A percentile compares a stretch with the other conserved stretches of the same genome.
These are phyloP conservation scores for Sanderia malayensis DNA, from an alignment of 30 jellyfish, hydroid and myxozoan species.

Conservation along the genomic window DNA sequence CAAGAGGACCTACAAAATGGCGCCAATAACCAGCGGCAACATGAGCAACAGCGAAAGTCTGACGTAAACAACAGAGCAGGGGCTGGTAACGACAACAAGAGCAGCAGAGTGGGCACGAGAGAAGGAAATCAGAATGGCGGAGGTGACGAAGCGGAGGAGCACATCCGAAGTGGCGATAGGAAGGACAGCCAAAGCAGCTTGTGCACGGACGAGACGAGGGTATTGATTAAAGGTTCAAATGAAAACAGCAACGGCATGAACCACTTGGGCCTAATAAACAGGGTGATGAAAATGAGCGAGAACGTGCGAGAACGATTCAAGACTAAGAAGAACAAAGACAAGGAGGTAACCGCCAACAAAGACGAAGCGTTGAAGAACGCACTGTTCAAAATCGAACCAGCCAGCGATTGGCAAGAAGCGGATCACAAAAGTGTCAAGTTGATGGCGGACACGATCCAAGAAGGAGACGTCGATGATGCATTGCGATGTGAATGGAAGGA, in stretches of 20 bases:
- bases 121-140: background rate
- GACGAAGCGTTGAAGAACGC: background rate
- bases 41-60: background rate
- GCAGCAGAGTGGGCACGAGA: background rate
- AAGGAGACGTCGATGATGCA: slow-evolving; percentile 24
- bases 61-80: background rate
- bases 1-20: slow-evolving; percentile 8
- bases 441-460: slow-evolving; percentile 64
- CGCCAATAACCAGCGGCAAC: background rate
- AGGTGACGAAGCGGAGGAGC: background rate
- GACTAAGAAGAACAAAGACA: background rate
- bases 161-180: background rate
- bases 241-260: background rate
- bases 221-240: background rate
- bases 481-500: slow-evolving; percentile 57
- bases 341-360: background rate
- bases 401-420: slow-evolving; percentile 38
- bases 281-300: background rate
- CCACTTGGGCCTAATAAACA: background rate
- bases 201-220: background rate
- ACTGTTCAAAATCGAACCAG: background rate
- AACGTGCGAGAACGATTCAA: background rate
- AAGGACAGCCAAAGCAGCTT: slow-evolving; percentile 1
- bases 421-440: slow-evolving; percentile 62
- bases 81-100: background rate